Conservation (phyloP, 1,140 invertebrate species). For the Macrocentrus cingulum region DNA sequence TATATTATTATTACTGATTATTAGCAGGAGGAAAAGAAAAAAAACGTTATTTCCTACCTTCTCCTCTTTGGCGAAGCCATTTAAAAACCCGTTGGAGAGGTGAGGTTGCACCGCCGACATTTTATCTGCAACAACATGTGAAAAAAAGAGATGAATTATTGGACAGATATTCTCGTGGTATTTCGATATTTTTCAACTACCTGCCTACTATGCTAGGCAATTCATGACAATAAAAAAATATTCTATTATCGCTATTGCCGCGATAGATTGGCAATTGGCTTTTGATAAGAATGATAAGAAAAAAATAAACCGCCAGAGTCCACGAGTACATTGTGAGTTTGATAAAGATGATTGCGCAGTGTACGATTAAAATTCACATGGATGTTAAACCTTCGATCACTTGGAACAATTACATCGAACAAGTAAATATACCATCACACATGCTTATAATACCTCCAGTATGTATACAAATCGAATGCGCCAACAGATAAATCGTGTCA, state of each 20-base stretch:
- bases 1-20: slow-evolving; percentile 1
- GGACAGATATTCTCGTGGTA: background rate
- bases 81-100: slow-evolving; percentile 39
- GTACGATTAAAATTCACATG: background rate
- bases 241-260: too few species aligned
- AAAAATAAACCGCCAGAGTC: background rate
- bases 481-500: slow-evolving; percentile 1
- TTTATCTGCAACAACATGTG: slow-evolving; percentile 41
- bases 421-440: background rate
- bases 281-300: too few species aligned
- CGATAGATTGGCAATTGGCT: too few species aligned
- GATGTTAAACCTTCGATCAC: background rate
- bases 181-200: background rate
- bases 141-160: slow-evolving; percentile 12
- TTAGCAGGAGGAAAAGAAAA: background rate
- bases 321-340: background rate
- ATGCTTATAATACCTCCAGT: too few species aligned
- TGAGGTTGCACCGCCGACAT: slow-evolving; percentile 45
- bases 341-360: background rate
- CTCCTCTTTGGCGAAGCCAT: slow-evolving; percentile 38
- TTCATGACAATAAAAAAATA: background rate
- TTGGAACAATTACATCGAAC: background rate
- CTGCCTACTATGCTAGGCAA: background rate
- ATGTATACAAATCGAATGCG: background rate
- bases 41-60: slow-evolving; percentile 36